Evolutionary conservation across 2,113 vertebrate genomes (phyloP), one percentile per base, ranked within the genome.

Genomic region (Perca flavescens): DNA sequence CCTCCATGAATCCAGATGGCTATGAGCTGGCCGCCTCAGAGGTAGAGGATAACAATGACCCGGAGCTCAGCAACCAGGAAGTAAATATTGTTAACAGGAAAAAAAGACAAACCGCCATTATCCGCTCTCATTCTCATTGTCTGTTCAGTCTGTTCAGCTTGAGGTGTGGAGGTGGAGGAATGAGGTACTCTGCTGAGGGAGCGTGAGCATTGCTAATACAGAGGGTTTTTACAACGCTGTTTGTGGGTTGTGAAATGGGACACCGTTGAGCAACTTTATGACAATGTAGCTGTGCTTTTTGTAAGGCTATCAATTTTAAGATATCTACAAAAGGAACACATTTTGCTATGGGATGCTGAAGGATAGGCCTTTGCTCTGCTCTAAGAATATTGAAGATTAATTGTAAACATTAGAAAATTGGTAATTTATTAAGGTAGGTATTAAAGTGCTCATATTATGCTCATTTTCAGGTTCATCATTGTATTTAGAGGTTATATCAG

Each of bases 1-100:
- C 97, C 83, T 99, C 98, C 79, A 97, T 99, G 96, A 99, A 99
- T 88, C 98, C 98, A 0, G 98, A 99, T 5, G 98, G 98, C 49
- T 99, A 99, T 15, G 97, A 99, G 83, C 86, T 98, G 83, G 98
- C 98, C 0, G 96, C 97, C 5, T 95, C 98, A 86, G 97, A 98
- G 97, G 98, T 99, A 96, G 95, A 95, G 92, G 87, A 67, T 82
- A 95, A 63, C 78, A 93, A 79, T 93, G 94, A 96, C 77, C 94
- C 92, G 88, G 95, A 96, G 86, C 89, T 92, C 94, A 84, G 63
- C 94, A 71, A 95, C 90, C 93, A 94, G 88, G 95, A 96, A 96
- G 95, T 96, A 96, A 96, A 96, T 96, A 95, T 91, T 91, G 91
- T 93, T 91, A 93, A 92, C 88, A 84, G 57, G 36, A 22, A 69